Percentiles rank a stretch among this genome's conserved stretches.
Conservation (phyloP, 1,140 invertebrate genomes). For the Drosophila tropicalis region DNA sequence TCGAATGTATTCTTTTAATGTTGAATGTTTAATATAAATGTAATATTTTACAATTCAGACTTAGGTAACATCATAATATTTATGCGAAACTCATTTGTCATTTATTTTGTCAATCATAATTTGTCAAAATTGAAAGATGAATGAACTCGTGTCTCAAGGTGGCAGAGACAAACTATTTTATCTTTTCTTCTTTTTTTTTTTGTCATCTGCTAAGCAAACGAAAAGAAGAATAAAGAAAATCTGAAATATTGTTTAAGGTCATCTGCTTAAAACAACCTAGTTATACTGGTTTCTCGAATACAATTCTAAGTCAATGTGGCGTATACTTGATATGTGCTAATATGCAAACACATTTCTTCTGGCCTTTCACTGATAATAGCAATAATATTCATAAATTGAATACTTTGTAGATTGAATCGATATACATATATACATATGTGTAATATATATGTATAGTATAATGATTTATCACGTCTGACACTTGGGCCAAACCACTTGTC, state of each 20-base stretch:
- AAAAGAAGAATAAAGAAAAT: slow-evolving; percentile 3
- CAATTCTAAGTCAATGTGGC: slow-evolving; percentile 22
- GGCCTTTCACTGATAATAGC: slow-evolving; percentile 38
- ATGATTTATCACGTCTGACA: slow-evolving; percentile 81
- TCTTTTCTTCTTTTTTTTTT: slow-evolving; percentile 27
- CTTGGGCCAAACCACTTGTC: slow-evolving; percentile 80
- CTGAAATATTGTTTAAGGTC: slow-evolving; percentile 50
- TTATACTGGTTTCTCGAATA: slow-evolving; percentile 44
- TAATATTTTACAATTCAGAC: background rate
- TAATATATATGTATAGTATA: slow-evolving; percentile 31
- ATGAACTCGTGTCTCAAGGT: slow-evolving; percentile 54
- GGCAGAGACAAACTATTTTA: slow-evolving; percentile 21
- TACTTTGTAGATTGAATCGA: slow-evolving; percentile 1
- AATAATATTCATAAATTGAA: slow-evolving; percentile 18
- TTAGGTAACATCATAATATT: background rate
- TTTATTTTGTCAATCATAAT: background rate
- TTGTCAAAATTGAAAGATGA: slow-evolving; percentile 38
- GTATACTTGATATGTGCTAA: slow-evolving; percentile 32
- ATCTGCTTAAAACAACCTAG: slow-evolving; percentile 46
- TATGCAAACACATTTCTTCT: slow-evolving; percentile 38
- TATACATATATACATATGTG: background rate
- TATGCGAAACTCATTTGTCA: slow-evolving; percentile 11
- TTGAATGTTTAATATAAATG: no score
- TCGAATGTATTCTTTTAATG: background rate
- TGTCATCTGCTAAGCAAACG: slow-evolving; percentile 16